Evolutionary conservation across 1,140 invertebrate genomes (phyloP), one percentile per base, ranked within the genome.

Genomic region (Dendrolimus punctatus): DNA sequence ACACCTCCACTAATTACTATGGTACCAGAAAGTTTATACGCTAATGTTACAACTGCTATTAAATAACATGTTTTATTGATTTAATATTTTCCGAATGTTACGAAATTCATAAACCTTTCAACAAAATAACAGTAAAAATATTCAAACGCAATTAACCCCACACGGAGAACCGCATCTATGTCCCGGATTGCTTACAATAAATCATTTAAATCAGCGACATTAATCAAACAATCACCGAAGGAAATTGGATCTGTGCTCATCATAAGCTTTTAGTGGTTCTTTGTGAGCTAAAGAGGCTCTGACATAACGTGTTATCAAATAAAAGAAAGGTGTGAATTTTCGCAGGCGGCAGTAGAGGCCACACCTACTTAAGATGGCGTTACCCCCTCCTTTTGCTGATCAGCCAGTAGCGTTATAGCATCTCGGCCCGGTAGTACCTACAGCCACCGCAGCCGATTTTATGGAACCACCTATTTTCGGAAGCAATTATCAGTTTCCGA

Each of bases 301-400:
- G 74, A 84, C 76, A 81, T 79, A 82, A 80, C 76, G 74, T 76
- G 73, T 80, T 83, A 84, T 74, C 79, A 83, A 84, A 84, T 85
- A 85, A 81, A 86, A 85, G 82, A 83, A 85, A 86, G 83, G 83
- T 86, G 83, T 83, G 83, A 86, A 84, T 79, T 80, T 84, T 86
- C 80, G 72, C 83, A 83, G 73, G 70, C 76, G 76, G 71, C 67
- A 60, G 60, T 49, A 45, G 66, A 76, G 51, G 80, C 83, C 68
- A 76, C 83, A 68, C 83, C 83, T 70, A 71, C 80, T 68, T 74
- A 86, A 86, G 74, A 86, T 84, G 83, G 83, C 79, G 80, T 60
- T 66, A 67, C 70, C 80, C 83, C 80, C 76, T 68, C 83, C 74
- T 57, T 50, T 44, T 38, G 41, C 46, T 53, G 48, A 71, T 51